A percentile compares a stretch with the other conserved stretches of the same genome.
Evolutionary conservation across 2,797 vertebrate genomes (phyloP).

Genomic region (Xerus rutilus): DNA sequence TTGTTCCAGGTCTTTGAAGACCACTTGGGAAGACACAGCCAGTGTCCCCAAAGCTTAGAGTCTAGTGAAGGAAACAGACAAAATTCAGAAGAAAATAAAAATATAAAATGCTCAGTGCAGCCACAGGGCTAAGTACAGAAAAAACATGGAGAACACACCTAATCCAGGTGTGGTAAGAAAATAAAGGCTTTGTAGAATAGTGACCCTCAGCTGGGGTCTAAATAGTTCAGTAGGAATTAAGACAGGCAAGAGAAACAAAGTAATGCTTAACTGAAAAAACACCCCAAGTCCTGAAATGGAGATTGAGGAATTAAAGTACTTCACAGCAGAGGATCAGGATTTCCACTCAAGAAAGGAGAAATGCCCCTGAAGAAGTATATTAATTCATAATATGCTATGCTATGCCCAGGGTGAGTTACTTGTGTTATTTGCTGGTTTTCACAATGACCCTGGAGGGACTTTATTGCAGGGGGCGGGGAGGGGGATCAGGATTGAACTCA

Average conservation of each 20-base stretch:
- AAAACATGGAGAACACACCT: neutral
- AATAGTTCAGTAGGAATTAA: neutral
- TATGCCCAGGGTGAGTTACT: neutral
- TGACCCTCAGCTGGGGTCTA: neutral
- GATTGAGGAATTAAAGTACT: neutral
- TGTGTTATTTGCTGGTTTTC: neutral
- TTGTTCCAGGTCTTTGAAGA: neutral
- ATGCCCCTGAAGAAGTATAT: neutral
- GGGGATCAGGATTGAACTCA: too few species aligned
- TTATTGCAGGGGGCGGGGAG: neutral
- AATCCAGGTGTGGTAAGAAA: neutral
- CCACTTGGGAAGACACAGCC: neutral
- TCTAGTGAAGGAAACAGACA: neutral
- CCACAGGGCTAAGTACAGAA: neutral
- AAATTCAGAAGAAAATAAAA: neutral
- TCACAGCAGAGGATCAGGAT: neutral
- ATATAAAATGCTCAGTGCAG: neutral
- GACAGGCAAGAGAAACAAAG: neutral
- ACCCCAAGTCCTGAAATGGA: neutral
- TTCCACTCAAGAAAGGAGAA: neutral
- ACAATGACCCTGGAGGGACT: neutral
- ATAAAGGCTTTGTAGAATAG: neutral
- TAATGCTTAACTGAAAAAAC: neutral
- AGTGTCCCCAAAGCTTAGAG: neutral
- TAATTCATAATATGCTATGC: neutral